phyloP scores from a whole-genome alignment of 2,113 vertebrate species.

The Hemibates koningsi region DNA sequence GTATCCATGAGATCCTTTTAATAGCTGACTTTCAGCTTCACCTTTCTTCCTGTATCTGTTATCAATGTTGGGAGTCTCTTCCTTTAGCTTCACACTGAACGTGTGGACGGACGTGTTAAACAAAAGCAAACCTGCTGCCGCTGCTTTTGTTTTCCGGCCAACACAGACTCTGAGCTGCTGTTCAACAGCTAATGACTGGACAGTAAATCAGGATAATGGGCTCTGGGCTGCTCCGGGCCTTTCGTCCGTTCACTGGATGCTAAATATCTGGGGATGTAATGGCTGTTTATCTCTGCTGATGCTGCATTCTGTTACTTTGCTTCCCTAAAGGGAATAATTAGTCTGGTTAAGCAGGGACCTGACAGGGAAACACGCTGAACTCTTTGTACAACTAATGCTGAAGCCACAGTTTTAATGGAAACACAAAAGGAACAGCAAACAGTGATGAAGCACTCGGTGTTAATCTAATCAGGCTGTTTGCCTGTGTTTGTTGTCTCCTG shows the following conservation, averaged over 20 bases:
- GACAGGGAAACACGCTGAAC: not conserved
- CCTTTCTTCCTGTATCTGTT: not conserved
- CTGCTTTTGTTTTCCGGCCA: not conserved
- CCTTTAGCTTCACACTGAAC: not conserved
- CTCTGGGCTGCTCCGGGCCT: not conserved
- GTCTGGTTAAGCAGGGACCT: not conserved
- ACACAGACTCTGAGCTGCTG: not conserved
- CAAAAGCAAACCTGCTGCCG: not conserved
- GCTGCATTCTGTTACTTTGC: not conserved
- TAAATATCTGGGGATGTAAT: not conserved
- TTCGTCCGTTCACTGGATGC: not conserved
- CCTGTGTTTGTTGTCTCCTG: not conserved
- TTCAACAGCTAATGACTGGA: not conserved
- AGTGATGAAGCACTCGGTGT: not conserved
- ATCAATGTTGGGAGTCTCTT: not conserved
- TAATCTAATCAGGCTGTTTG: not conserved
- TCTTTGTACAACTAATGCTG: not conserved
- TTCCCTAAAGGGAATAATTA: not conserved
- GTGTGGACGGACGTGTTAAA: not conserved
- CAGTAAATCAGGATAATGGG: not conserved
- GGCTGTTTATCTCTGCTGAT: not conserved
- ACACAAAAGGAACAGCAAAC: not conserved
- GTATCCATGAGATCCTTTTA: not conserved
- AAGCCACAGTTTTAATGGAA: not conserved
- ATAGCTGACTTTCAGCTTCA: rapidly evolving